Evolutionary conservation across 2,888 invertebrate genomes (phyloP).

Genomic region (Xestoiulus laeticollis): DNA sequence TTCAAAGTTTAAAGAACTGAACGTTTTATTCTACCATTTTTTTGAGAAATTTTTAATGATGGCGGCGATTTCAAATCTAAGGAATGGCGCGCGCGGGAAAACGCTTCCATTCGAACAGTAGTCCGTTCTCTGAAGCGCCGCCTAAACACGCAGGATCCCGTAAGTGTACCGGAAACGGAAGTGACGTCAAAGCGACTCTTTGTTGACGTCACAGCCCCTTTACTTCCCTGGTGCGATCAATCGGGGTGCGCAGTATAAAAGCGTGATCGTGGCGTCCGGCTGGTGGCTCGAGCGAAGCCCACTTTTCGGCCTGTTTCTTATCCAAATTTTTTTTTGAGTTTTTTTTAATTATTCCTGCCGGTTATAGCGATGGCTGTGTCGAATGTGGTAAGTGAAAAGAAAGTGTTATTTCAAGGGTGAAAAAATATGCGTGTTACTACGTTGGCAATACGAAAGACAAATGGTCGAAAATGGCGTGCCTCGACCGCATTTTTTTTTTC

Average conservation of each 20-base stretch:
- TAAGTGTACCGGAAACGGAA: background rate
- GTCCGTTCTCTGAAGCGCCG: too few species aligned
- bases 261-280: conserved; percentile 50
- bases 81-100: too few species aligned
- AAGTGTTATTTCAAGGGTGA: background rate
- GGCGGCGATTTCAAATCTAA: too few species aligned
- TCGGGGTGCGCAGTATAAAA: conserved; percentile 53
- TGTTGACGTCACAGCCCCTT: background rate
- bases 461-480: background rate
- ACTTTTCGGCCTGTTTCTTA: background rate
- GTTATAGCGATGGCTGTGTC: background rate
- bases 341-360: background rate
- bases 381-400: conserved; percentile 34
- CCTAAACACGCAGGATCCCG: background rate
- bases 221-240: background rate
- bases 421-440: background rate
- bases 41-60: too few species aligned
- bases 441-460: background rate
- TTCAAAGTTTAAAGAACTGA: too few species aligned
- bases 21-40: too few species aligned
- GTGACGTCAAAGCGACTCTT: background rate
- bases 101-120: too few species aligned
- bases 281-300: conserved; percentile 55
- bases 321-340: background rate
- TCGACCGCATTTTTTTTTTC: background rate